phyloP scores from a whole-genome alignment of 2,888 invertebrate species.

The Athripsodes cinereus region DNA sequence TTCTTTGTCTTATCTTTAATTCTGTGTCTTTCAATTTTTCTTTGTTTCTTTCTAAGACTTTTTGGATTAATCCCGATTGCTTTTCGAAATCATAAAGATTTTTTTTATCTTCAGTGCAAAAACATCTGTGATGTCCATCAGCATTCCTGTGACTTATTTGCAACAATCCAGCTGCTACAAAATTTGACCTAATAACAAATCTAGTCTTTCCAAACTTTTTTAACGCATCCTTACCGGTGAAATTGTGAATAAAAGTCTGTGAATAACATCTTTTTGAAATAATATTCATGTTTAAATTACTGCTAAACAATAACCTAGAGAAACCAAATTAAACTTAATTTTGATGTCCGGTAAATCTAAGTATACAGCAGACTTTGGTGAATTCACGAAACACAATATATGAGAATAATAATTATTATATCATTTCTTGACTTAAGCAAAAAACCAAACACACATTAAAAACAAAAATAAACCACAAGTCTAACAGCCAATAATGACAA shows the following conservation, averaged over 20 bases:
- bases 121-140: background rate
- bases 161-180: constrained; percentile 12
- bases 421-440: too few relatives aligned
- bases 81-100: constrained; percentile 41
- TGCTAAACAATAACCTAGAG: too few relatives aligned
- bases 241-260: constrained; percentile 4
- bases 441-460: too few relatives aligned
- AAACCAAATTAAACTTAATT: too few relatives aligned
- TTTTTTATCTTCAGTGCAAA: constrained; percentile 14
- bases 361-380: too few relatives aligned
- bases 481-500: too few relatives aligned
- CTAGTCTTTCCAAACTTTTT: constrained; percentile 5
- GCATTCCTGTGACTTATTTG: constrained; percentile 1
- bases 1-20: constrained; percentile 42
- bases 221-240: constrained; percentile 4
- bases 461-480: too few relatives aligned
- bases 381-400: too few relatives aligned
- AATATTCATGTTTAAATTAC: constrained; percentile 11
- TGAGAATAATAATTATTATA: too few relatives aligned
- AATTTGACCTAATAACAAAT: constrained; percentile 11
- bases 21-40: constrained; percentile 56
- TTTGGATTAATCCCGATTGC: constrained; percentile 47
- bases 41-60: constrained; percentile 56
- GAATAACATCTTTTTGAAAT: constrained; percentile 9
- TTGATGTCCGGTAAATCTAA: too few relatives aligned